A percentile compares a stretch with the other conserved stretches of the same genome.
Evolutionary conservation across 2,113 vertebrate genomes (phyloP).

Genomic region (Pelecanus crispus): DNA sequence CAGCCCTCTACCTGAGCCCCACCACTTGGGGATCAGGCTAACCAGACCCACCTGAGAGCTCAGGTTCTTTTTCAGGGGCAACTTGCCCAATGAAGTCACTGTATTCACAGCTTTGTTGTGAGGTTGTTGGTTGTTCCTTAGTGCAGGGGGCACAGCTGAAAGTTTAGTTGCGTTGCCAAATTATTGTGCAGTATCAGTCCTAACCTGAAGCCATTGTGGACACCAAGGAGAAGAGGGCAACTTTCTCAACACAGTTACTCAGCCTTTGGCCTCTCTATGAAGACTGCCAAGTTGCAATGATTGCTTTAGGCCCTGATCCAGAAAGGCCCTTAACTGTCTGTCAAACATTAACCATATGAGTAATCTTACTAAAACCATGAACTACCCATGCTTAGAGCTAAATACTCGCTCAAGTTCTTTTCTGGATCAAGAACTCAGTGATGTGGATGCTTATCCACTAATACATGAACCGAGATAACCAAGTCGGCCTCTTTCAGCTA

Average conservation of each 20-base stretch:
- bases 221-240: not conserved
- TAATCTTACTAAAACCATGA: not conserved
- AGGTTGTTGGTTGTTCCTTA: not conserved
- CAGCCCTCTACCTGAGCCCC: not conserved
- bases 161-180: not conserved
- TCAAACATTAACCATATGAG: not conserved
- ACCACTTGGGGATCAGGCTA: not conserved
- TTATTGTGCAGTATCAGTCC: not conserved
- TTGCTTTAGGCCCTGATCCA: not conserved
- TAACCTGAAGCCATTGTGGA: not conserved
- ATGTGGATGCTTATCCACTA: not conserved
- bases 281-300: not conserved
- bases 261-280: not conserved
- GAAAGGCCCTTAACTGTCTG: not conserved
- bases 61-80: not conserved
- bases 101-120: not conserved
- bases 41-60: not conserved
- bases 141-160: not conserved
- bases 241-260: not conserved
- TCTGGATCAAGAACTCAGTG: not conserved
- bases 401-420: not conserved
- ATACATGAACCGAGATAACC: not conserved
- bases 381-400: not conserved
- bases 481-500: not conserved
- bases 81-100: not conserved